A percentile compares a stretch with the other conserved stretches of the same genome.
These are phyloP conservation scores for Gastrophysa polygoni DNA, from an alignment of 2,888 invertebrate genomes.

Conservation along the genomic window DNA sequence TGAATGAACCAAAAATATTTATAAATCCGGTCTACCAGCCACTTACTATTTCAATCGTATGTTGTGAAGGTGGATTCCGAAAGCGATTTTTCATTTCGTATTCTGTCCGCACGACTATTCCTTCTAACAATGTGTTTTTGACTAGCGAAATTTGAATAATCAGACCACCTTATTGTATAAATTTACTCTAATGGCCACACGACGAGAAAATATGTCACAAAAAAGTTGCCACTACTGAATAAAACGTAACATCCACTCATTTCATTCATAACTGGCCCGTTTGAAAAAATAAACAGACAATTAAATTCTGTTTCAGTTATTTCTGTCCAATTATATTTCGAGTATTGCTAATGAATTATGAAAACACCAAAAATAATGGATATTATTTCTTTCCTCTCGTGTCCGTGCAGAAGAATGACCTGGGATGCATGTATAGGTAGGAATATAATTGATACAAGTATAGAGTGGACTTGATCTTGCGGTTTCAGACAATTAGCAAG, in stretches of 20 bases:
- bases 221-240: slow-evolving; percentile 29
- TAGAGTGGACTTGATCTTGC: slow-evolving; percentile 17
- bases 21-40: background rate
- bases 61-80: slow-evolving; percentile 35
- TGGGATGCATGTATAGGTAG: slow-evolving; percentile 26
- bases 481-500: slow-evolving; percentile 5
- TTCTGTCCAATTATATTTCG: slow-evolving; percentile 44
- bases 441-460: slow-evolving; percentile 35
- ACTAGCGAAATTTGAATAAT: slow-evolving; percentile 40
- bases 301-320: slow-evolving; percentile 43
- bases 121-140: slow-evolving; percentile 46
- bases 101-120: slow-evolving; percentile 31
- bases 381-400: slow-evolving; percentile 37
- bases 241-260: slow-evolving; percentile 30
- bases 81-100: slow-evolving; percentile 26
- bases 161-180: slow-evolving; percentile 42
- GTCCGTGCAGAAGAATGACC: slow-evolving; percentile 21
- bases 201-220: slow-evolving; percentile 34
- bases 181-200: slow-evolving; percentile 41
- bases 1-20: background rate
- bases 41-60: slow-evolving; percentile 23
- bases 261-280: slow-evolving; percentile 40
- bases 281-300: slow-evolving; percentile 42
- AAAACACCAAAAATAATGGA: slow-evolving; percentile 40
- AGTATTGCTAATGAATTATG: slow-evolving; percentile 42